Conservation (phyloP, 2,888 invertebrate genomes). For the Mechanitis mazaeus region DNA sequence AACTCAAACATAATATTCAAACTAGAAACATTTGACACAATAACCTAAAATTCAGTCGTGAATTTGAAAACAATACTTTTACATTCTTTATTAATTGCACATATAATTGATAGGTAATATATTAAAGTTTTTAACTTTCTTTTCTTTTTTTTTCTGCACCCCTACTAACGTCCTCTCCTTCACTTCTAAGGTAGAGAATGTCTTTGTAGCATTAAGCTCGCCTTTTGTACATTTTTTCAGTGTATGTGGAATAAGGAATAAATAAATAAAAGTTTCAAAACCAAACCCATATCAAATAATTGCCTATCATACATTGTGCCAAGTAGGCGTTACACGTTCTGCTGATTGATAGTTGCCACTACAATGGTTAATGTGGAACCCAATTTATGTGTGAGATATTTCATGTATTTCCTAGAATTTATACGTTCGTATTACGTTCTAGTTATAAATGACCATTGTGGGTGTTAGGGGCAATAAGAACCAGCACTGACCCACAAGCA, state of each 20-base stretch:
- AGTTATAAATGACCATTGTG: slow-evolving; percentile 7
- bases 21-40: not conserved
- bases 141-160: too few relatives aligned
- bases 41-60: not conserved
- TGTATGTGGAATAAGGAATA: too few relatives aligned
- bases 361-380: slow-evolving; percentile 22
- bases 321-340: slow-evolving; percentile 23
- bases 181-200: too few relatives aligned
- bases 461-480: not conserved
- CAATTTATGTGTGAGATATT: slow-evolving; percentile 13
- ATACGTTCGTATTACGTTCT: slow-evolving; percentile 10
- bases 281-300: not conserved
- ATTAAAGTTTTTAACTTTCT: too few relatives aligned
- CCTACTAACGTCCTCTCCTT: too few relatives aligned
- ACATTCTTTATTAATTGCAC: not conserved
- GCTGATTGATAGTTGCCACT: slow-evolving; percentile 25
- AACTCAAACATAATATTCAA: too few relatives aligned
- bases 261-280: not conserved
- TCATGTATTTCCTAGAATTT: slow-evolving; percentile 11
- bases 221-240: too few relatives aligned
- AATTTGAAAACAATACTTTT: not conserved
- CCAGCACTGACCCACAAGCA: not conserved
- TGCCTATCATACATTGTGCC: slow-evolving; percentile 13
- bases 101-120: not conserved
- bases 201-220: too few relatives aligned